Evolutionary conservation across 2,113 vertebrate genomes (phyloP).

Genomic region (Alexandromys fortis): DNA sequence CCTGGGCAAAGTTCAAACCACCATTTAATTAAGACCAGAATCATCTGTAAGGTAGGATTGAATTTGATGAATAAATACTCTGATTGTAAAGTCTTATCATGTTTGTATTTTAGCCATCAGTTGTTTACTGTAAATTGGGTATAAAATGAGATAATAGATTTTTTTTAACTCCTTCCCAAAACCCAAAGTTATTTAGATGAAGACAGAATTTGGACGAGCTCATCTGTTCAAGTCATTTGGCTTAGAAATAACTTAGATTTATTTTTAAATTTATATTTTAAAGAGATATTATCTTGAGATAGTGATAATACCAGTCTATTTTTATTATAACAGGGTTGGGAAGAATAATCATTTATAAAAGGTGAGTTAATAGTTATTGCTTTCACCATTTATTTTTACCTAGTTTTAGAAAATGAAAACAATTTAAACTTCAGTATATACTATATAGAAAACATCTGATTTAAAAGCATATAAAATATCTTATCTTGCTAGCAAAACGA

Average conservation of each 20-base stretch:
- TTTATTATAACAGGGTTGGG: constrained; percentile 69
- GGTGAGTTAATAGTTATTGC: constrained; percentile 62
- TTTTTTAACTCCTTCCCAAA: constrained; percentile 20
- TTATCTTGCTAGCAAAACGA: constrained; percentile 63
- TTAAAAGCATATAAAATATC: constrained; percentile 51
- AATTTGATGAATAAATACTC: constrained; percentile 72
- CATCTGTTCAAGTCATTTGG: constrained; percentile 43
- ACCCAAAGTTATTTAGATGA: constrained; percentile 56
- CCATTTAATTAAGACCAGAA: constrained; percentile 77
- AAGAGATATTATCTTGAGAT: constrained; percentile 21
- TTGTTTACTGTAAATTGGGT: constrained; percentile 64
- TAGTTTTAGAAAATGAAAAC: constrained; percentile 63
- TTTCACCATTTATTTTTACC: constrained; percentile 65
- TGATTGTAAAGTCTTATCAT: constrained; percentile 69
- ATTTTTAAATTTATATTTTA: constrained; percentile 65
- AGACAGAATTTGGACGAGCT: constrained; percentile 60
- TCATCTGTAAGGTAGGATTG: constrained; percentile 69
- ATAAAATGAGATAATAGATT: constrained; percentile 34
- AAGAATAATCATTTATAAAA: constrained; percentile 64
- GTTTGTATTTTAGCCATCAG: constrained; percentile 59
- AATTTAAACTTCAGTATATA: constrained; percentile 56
- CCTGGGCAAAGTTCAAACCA: neutral
- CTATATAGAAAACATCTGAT: constrained; percentile 51
- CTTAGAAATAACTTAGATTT: constrained; percentile 73
- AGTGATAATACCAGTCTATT: constrained; percentile 62